Conservation (phyloP, 2,113 vertebrate genomes). For the Brienomyrus longianalis region DNA sequence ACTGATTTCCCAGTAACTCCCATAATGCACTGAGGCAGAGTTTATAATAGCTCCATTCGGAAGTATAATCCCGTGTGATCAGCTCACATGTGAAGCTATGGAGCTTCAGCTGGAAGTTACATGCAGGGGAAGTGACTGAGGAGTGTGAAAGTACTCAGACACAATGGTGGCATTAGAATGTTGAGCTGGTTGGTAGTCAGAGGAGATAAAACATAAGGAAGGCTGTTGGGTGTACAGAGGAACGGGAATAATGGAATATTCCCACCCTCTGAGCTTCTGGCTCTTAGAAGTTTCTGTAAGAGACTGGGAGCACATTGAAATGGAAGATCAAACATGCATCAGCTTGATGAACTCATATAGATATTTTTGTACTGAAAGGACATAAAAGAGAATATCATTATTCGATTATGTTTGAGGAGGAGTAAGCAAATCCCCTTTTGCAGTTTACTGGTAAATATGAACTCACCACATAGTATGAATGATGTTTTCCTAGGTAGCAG, state of each 20-base stretch:
- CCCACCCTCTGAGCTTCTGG: slow-evolving; percentile 15
- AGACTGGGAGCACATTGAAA: neutral
- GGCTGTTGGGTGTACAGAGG: neutral
- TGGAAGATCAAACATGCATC: neutral
- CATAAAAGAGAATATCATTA: neutral
- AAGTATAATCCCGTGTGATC: neutral
- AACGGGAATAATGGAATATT: slow-evolving; percentile 13
- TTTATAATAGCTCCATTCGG: neutral
- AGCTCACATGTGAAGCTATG: neutral
- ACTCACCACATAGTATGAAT: neutral
- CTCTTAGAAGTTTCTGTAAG: neutral
- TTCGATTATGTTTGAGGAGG: neutral
- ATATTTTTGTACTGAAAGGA: neutral
- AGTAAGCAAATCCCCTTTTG: neutral
- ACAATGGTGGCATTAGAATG: neutral
- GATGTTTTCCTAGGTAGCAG: neutral
- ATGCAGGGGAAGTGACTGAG: slow-evolving; percentile 31
- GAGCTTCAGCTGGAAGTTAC: slow-evolving; percentile 27
- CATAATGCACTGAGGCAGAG: neutral
- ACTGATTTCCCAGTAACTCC: neutral
- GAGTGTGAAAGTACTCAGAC: slow-evolving; percentile 19
- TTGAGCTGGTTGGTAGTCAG: neutral
- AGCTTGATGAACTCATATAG: neutral
- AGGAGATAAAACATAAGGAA: neutral
- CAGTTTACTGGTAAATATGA: neutral